Conservation (phyloP, 2,888 invertebrate genomes). For the Caenorhabditis angaria region DNA sequence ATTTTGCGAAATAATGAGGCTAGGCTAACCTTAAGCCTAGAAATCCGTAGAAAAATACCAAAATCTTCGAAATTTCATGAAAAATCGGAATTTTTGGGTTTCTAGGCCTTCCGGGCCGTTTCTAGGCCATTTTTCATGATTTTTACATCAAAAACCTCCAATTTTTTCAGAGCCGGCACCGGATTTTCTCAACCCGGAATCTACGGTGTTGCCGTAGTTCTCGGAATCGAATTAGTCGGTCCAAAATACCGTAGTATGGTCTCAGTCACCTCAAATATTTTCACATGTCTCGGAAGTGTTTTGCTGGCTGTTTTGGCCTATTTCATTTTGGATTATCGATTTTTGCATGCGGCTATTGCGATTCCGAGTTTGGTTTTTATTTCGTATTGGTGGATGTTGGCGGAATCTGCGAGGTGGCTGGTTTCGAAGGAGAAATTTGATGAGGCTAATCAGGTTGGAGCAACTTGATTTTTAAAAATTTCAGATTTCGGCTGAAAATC, state of each 20-base stretch:
- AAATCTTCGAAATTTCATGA: too few species aligned
- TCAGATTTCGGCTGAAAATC: too few species aligned
- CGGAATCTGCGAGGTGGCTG: slow-evolving; percentile 70
- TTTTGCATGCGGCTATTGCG: slow-evolving; percentile 67
- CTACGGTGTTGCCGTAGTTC: slow-evolving; percentile 82
- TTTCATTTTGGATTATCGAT: slow-evolving; percentile 65
- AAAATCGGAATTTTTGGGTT: too few species aligned
- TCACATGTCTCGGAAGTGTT: slow-evolving; percentile 49
- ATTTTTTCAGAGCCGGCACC: slow-evolving; percentile 78
- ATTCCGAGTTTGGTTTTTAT: slow-evolving; percentile 69
- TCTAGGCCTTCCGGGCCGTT: slow-evolving; percentile 3
- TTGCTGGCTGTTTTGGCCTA: slow-evolving; percentile 68
- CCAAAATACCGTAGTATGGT: slow-evolving; percentile 73
- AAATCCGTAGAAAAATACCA: too few species aligned
- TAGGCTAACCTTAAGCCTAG: too few species aligned
- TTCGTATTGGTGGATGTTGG: slow-evolving; percentile 69
- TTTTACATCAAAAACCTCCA: background rate
- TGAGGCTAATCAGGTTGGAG: slow-evolving; percentile 69
- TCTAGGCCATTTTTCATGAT: background rate
- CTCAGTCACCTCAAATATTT: slow-evolving; percentile 72
- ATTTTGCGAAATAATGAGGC: too few species aligned
- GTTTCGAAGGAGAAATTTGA: slow-evolving; percentile 63
- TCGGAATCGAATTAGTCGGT: slow-evolving; percentile 75
- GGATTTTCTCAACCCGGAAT: slow-evolving; percentile 84
- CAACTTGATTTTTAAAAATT: too few species aligned